Evolutionary conservation across 1,140 invertebrate species (phyloP).

Genomic region (Trissolcus basalis): DNA sequence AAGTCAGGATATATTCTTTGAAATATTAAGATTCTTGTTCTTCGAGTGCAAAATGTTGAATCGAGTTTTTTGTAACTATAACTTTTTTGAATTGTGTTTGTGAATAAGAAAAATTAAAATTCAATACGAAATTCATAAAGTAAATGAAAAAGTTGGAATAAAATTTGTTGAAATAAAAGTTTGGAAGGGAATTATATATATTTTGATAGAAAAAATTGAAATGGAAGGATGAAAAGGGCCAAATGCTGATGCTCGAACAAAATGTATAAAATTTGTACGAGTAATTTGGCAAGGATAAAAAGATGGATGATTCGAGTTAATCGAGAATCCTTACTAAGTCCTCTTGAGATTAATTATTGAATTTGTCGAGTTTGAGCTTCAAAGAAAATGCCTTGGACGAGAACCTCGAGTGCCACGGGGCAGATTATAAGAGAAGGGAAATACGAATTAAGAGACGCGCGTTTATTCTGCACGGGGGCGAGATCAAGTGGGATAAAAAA

Average conservation of each 20-base stretch:
- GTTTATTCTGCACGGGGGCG: constrained; percentile 36
- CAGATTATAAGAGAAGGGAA: constrained; percentile 47
- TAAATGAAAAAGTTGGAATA: no score
- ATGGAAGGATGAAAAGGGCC: no score
- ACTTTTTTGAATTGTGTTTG: no score
- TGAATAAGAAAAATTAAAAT: no score
- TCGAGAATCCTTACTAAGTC: constrained; percentile 33
- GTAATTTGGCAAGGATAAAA: constrained; percentile 38
- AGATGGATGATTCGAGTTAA: constrained; percentile 48
- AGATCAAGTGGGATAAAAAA: constrained; percentile 32
- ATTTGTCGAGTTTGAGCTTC: constrained; percentile 49
- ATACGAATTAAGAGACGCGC: constrained; percentile 47
- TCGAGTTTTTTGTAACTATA: no score
- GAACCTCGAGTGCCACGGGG: constrained; percentile 32
- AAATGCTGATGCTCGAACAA: constrained; percentile 25
- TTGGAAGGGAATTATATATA: no score
- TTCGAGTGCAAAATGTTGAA: no score
- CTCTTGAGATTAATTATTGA: constrained; percentile 53
- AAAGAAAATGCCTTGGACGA: constrained; percentile 43
- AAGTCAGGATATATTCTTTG: no score
- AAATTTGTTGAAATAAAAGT: no score
- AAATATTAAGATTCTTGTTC: no score
- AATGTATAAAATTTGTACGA: constrained; percentile 32
- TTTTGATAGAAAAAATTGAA: no score
- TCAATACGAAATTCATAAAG: no score